These are phyloP conservation scores for Plebejus melissa DNA, from an alignment of 2,888 invertebrate species.

Conservation along the genomic window DNA sequence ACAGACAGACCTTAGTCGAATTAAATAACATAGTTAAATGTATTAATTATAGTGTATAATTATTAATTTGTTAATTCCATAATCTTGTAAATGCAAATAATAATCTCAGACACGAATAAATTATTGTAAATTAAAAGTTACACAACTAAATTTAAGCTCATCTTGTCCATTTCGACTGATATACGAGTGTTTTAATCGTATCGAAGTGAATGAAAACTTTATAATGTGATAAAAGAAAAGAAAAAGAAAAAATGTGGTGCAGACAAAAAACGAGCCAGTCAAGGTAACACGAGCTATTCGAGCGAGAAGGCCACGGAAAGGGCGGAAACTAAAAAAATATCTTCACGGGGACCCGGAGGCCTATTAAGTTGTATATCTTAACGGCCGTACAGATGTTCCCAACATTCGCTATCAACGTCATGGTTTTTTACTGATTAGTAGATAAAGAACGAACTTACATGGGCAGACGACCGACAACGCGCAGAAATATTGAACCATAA, in stretches of 20 bases:
- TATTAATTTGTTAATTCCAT: too few species aligned
- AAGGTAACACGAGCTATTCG: conserved; percentile 25
- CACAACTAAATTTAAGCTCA: not conserved
- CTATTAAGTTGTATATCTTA: conserved; percentile 14
- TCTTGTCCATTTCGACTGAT: not conserved
- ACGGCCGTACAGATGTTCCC: conserved; percentile 23
- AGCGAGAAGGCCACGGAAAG: conserved; percentile 26
- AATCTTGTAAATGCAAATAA: not conserved
- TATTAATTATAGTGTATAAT: too few species aligned
- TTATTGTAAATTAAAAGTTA: not conserved
- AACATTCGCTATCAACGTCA: conserved; percentile 8
- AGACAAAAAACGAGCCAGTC: conserved; percentile 17
- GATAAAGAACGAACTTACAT: not conserved
- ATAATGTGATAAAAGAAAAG: not conserved
- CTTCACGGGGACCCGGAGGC: conserved; percentile 15
- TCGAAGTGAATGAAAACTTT: not conserved
- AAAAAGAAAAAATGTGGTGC: conserved; percentile 2
- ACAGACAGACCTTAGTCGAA: too few species aligned
- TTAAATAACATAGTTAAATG: too few species aligned
- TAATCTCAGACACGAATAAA: not conserved
- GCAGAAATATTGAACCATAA: too few species aligned
- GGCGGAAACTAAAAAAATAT: conserved; percentile 25
- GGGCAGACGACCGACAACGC: not conserved
- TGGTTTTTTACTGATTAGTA: not conserved
- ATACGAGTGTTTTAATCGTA: not conserved